Percentiles rank a stretch among this genome's conserved stretches.
phyloP scores from a whole-genome alignment of 2,888 invertebrate species.

The Lamproptera curius region DNA sequence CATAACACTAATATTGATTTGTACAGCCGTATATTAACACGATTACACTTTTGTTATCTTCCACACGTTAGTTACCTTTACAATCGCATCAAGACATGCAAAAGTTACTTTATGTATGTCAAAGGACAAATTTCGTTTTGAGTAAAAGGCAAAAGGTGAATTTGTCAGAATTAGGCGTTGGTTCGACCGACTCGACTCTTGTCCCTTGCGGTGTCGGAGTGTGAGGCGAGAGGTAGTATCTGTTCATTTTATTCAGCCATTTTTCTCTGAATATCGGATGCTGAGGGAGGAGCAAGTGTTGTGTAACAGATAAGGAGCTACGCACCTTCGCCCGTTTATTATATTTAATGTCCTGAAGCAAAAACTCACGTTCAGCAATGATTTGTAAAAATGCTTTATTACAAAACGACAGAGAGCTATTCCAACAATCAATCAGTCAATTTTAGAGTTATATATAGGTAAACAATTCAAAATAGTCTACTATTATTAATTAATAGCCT shows the following conservation, averaged over 20 bases:
- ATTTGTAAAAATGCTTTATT: too few species aligned
- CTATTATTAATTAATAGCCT: too few species aligned
- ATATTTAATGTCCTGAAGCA: background rate
- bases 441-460: too few species aligned
- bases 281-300: slow-evolving; percentile 3
- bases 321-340: background rate
- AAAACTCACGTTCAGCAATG: background rate
- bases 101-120: background rate
- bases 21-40: background rate
- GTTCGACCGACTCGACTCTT: background rate
- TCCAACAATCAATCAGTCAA: too few species aligned
- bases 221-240: background rate
- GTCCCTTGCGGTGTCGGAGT: background rate
- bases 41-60: too few species aligned
- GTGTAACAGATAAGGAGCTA: slow-evolving; percentile 13
- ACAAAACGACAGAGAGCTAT: too few species aligned
- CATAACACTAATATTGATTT: background rate
- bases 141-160: slow-evolving; percentile 10
- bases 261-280: slow-evolving; percentile 11
- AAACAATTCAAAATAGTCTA: too few species aligned
- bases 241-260: slow-evolving; percentile 12
- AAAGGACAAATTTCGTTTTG: slow-evolving; percentile 7
- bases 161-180: slow-evolving; percentile 10
- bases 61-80: too few species aligned
- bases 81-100: background rate